These are phyloP conservation scores for Periplaneta americana DNA, from an alignment of 1,140 invertebrate genomes.

Conservation along the genomic window DNA sequence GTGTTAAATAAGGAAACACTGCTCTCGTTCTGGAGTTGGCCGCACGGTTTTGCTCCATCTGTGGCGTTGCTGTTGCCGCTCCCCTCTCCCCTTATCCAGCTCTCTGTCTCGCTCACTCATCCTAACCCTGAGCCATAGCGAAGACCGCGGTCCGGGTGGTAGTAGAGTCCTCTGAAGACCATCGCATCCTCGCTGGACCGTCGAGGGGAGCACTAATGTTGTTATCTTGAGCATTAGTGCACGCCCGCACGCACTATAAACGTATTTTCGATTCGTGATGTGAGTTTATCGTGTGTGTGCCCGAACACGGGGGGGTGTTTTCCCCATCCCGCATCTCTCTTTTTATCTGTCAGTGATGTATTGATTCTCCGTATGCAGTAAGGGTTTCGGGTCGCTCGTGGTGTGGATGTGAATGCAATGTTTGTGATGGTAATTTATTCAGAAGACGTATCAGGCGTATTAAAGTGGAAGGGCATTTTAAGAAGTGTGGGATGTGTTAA, in stretches of 20 bases:
- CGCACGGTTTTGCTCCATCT: not conserved
- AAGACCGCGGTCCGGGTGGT: not conserved
- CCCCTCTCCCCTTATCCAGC: not conserved
- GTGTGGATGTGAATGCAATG: not conserved
- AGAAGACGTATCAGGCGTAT: not conserved
- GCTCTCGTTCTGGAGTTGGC: not conserved
- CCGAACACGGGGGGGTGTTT: not conserved
- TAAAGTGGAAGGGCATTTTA: not conserved
- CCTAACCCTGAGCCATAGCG: not conserved
- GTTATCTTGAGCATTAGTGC: not conserved
- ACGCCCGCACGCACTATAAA: not conserved
- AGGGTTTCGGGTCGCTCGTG: not conserved
- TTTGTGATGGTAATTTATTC: not conserved
- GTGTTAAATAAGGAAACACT: too few relatives aligned
- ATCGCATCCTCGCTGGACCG: not conserved
- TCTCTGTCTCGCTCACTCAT: not conserved
- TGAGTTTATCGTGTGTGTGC: not conserved
- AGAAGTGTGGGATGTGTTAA: not conserved
- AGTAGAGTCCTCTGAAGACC: too few relatives aligned
- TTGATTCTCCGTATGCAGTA: not conserved
- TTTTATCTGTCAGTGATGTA: not conserved
- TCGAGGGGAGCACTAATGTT: not conserved
- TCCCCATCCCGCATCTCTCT: not conserved
- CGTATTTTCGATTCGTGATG: not conserved
- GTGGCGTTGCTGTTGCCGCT: not conserved